Evolutionary conservation across 2,797 vertebrate genomes (phyloP).

Genomic region (Paramormyrops hopkinsi): DNA sequence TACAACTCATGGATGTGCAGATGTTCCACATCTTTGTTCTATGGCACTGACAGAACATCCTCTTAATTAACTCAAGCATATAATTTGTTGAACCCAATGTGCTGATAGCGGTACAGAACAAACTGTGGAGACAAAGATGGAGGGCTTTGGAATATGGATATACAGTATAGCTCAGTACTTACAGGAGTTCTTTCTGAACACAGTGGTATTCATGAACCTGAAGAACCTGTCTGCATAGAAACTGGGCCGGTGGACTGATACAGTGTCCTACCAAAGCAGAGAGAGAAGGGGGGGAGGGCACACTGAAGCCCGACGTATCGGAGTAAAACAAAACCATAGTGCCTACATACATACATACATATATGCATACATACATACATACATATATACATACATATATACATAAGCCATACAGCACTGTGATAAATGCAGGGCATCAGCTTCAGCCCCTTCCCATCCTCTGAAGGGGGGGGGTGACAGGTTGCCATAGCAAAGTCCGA

Average conservation of each 20-base stretch:
- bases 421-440: background rate
- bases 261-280: slow-evolving; percentile 72
- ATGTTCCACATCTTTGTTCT: background rate
- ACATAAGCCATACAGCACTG: background rate
- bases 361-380: background rate
- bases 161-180: slow-evolving; percentile 48
- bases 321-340: background rate
- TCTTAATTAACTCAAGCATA: background rate
- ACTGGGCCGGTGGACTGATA: slow-evolving; percentile 89
- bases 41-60: background rate
- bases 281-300: background rate
- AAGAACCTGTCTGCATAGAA: slow-evolving; percentile 96
- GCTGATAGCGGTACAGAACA: background rate
- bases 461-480: background rate
- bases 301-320: background rate
- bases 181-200: slow-evolving; percentile 92
- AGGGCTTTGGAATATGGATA: background rate
- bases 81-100: background rate
- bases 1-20: background rate
- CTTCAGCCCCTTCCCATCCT: background rate
- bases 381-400: background rate
- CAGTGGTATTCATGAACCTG: slow-evolving; percentile 84
- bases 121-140: background rate
- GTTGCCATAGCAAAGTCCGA: background rate
- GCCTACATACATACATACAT: background rate